Evolutionary conservation across 2,113 vertebrate genomes (phyloP).

Genomic region (Pteropus alecto): DNA sequence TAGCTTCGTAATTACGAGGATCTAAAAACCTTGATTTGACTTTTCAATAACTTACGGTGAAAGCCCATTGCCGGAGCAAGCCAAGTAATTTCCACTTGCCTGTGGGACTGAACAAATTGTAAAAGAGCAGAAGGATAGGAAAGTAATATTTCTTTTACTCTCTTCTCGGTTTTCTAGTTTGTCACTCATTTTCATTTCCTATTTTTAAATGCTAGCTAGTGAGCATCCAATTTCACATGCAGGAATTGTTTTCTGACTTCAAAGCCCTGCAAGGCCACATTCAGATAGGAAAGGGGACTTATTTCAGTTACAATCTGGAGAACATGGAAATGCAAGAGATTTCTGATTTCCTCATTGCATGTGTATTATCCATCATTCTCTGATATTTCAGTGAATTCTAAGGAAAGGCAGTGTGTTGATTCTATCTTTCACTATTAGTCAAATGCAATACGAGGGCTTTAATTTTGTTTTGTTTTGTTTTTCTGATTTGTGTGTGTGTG

Average conservation of each 20-base stretch:
- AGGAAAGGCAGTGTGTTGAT: background rate
- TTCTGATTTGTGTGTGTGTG: background rate
- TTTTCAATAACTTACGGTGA: constrained; percentile 65
- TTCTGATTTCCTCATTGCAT: constrained; percentile 45
- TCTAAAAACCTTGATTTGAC: constrained; percentile 66
- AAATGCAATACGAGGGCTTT: background rate
- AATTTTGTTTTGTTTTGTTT: background rate
- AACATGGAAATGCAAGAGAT: constrained; percentile 21
- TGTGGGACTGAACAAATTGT: constrained; percentile 23
- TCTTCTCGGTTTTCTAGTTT: constrained; percentile 53
- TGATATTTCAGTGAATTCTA: constrained; percentile 28
- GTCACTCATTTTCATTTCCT: constrained; percentile 66
- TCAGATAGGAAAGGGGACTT: constrained; percentile 52
- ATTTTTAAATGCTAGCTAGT: constrained; percentile 59
- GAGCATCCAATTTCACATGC: constrained; percentile 42
- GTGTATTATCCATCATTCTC: constrained; percentile 62
- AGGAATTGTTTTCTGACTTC: constrained; percentile 62
- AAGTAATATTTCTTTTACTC: constrained; percentile 37
- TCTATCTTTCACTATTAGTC: constrained; percentile 36
- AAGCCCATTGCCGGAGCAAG: constrained; percentile 57
- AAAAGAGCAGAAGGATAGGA: constrained; percentile 39
- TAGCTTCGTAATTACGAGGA: constrained; percentile 73
- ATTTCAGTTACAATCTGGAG: constrained; percentile 64
- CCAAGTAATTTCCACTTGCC: constrained; percentile 63
- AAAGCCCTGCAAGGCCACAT: constrained; percentile 60